These are phyloP conservation scores for Phyllostomus discolor DNA, from an alignment of 2,113 vertebrate genomes.

Conservation along the genomic window DNA sequence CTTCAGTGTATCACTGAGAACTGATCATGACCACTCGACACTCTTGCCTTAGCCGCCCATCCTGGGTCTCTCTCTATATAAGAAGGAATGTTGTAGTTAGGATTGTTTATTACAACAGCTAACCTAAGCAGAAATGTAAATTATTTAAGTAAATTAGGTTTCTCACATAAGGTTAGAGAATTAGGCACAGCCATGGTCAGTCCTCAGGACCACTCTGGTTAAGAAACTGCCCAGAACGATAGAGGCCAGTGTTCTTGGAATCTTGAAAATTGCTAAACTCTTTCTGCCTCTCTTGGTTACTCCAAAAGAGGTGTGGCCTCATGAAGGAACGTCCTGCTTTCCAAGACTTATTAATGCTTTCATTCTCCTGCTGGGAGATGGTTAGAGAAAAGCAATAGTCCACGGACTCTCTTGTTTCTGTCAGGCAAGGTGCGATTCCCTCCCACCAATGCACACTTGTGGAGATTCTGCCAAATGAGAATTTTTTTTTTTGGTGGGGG, in stretches of 20 bases:
- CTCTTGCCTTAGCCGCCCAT: not conserved
- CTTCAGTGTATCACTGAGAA: not conserved
- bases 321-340: not conserved
- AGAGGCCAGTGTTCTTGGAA: not conserved
- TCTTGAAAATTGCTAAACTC: not conserved
- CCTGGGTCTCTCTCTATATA: not conserved
- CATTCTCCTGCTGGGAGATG: not conserved
- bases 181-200: not conserved
- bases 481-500: not conserved
- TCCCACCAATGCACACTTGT: not conserved
- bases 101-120: not conserved
- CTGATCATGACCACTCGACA: not conserved
- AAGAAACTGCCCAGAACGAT: not conserved
- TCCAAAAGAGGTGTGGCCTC: not conserved
- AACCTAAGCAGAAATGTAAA: not conserved
- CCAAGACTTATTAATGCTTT: not conserved
- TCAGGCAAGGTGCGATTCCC: too few species aligned
- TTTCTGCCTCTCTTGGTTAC: not conserved
- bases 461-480: not conserved
- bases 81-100: not conserved
- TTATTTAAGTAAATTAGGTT: not conserved
- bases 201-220: not conserved
- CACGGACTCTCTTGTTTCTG: not conserved
- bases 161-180: not conserved
- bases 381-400: not conserved